A percentile compares a stretch with the other conserved stretches of the same genome.
phyloP scores from a whole-genome alignment of 2,113 vertebrate species.

The Campylomormyrus numenius region DNA sequence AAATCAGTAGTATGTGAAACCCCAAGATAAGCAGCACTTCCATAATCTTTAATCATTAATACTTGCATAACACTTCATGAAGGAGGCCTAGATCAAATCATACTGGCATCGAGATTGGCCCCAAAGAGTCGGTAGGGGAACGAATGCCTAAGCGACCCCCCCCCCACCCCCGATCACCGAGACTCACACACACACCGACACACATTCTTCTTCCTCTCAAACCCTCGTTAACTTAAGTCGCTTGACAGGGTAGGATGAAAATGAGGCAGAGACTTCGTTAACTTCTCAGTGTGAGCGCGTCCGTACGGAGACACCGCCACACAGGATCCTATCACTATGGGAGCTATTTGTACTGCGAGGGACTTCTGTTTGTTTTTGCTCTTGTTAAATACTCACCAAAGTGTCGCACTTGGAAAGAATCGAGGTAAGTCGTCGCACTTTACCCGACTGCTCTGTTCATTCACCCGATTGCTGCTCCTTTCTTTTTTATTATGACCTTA shows the following conservation, averaged over 20 bases:
- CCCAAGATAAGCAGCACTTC: background rate
- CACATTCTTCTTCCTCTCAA: conserved; percentile 53
- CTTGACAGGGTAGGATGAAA: conserved; percentile 66
- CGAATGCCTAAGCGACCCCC: background rate
- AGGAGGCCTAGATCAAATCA: background rate
- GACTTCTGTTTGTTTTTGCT: conserved; percentile 69
- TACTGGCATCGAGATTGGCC: background rate
- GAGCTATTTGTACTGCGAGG: conserved; percentile 58
- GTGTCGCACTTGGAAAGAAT: conserved; percentile 55
- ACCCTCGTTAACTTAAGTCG: conserved; percentile 49
- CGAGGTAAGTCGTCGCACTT: conserved; percentile 56
- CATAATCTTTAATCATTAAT: background rate
- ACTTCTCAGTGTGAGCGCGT: conserved; percentile 62
- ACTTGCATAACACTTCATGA: background rate
- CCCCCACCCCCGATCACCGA: conserved; percentile 10
- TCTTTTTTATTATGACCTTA: background rate
- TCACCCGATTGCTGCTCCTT: background rate
- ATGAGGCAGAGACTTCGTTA: conserved; percentile 63
- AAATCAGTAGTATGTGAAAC: background rate
- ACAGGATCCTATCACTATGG: conserved; percentile 65
- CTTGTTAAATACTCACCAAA: conserved; percentile 67
- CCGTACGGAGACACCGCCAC: conserved; percentile 52
- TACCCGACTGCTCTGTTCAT: conserved; percentile 32
- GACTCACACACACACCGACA: conserved; percentile 26
- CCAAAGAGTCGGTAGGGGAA: conserved; percentile 17